Percentiles rank a stretch among this genome's conserved stretches.
Conservation (phyloP, 92 coral and sea anemone genomes). For the Phymanthus crucifer region DNA sequence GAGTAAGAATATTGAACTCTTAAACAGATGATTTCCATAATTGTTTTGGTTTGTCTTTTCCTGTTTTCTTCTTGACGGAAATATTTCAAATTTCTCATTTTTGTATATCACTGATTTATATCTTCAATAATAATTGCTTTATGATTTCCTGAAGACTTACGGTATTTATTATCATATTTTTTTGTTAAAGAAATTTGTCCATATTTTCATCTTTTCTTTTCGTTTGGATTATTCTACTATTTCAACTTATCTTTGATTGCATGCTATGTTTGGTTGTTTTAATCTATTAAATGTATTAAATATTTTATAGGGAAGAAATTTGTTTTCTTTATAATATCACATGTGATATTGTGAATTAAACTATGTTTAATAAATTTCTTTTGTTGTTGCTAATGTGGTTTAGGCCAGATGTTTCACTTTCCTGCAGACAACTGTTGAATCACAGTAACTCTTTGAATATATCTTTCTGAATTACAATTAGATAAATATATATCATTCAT, state of each 20-base stretch:
- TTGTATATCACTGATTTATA: background rate
- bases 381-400: background rate
- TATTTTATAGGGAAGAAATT: background rate
- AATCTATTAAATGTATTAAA: background rate
- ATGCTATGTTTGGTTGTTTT: background rate
- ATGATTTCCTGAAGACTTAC: background rate
- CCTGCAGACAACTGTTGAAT: background rate
- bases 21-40: background rate
- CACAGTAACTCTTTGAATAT: too few species aligned
- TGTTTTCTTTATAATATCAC: background rate
- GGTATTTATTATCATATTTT: background rate
- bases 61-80: background rate
- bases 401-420: conserved; percentile 3
- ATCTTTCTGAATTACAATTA: background rate
- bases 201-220: background rate
- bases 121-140: background rate
- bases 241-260: background rate
- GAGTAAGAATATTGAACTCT: conserved; percentile 9
- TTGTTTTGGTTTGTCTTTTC: background rate
- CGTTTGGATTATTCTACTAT: background rate
- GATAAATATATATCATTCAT: too few species aligned
- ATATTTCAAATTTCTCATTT: background rate
- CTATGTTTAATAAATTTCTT: background rate
- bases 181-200: background rate
- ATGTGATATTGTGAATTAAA: background rate